These are phyloP conservation scores for Meteorus colon DNA, from an alignment of 2,888 invertebrate species.

Conservation along the genomic window DNA sequence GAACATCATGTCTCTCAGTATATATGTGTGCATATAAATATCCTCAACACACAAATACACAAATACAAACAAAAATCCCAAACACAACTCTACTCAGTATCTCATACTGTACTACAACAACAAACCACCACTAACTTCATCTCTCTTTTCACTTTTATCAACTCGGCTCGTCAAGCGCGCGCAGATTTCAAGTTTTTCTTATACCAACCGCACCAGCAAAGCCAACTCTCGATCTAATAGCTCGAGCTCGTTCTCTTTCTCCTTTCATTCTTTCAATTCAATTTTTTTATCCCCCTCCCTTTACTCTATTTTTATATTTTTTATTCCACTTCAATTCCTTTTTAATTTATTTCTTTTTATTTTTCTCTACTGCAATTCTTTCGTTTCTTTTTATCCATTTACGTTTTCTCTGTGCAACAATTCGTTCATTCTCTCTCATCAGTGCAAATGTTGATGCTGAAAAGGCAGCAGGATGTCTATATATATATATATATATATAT, in stretches of 20 bases:
- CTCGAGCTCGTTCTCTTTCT: slow-evolving; percentile 53
- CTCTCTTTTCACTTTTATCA: slow-evolving; percentile 40
- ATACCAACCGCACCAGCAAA: slow-evolving; percentile 41
- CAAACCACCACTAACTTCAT: slow-evolving; percentile 19
- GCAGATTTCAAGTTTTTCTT: slow-evolving; percentile 70
- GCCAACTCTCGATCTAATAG: slow-evolving; percentile 68
- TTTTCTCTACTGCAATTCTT: too few species aligned
- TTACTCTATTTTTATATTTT: slow-evolving; percentile 25
- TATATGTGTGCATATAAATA: slow-evolving; percentile 39
- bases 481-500: too few species aligned
- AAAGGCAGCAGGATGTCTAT: too few species aligned
- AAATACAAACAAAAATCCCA: not conserved
- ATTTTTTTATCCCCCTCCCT: slow-evolving; percentile 30
- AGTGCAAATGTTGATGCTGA: slow-evolving; percentile 51
- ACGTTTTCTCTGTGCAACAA: slow-evolving; percentile 21
- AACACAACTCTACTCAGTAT: slow-evolving; percentile 29
- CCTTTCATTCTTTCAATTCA: slow-evolving; percentile 39
- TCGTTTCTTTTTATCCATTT: not conserved
- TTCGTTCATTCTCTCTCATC: slow-evolving; percentile 27
- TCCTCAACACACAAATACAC: not conserved
- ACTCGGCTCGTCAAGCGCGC: slow-evolving; percentile 60
- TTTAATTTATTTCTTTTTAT: slow-evolving; percentile 18
- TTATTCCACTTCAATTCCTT: slow-evolving; percentile 29
- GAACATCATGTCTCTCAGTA: slow-evolving; percentile 38
- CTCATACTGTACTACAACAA: slow-evolving; percentile 30